Base-by-base conservation (phyloP, 35 echinoderm and acorn worm genomes). In the Holothuria glaberrima region DNA sequence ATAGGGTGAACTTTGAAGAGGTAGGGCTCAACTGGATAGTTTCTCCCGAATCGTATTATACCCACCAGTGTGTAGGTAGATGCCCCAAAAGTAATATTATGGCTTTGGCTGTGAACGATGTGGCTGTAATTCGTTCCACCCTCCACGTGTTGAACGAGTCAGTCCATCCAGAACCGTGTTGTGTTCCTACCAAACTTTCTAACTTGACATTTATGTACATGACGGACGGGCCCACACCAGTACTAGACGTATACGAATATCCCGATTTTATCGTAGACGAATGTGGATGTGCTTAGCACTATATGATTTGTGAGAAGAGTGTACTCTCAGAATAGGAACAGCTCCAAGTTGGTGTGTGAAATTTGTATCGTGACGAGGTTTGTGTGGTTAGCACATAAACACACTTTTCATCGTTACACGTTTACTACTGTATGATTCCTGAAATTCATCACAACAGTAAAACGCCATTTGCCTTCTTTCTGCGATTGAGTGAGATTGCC, bases 161-260 rank as follows among this genome's bases (percentile, higher is more conserved):
- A 3, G 14, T 78, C 0, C 74, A 78, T 78, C 74, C 74, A 35
- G 74, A 38, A 0, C 74, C 74, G 12, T 48, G 74, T 48, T 78
- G 74, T 78, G 74, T 78, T 48, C 74, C 74, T 27, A 78, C 36
- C 0, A 78, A 78, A 29, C 74, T 78, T 19, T 78, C 74, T 26
- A 48, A 78, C 50, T 78, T 78, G 38, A 48, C 36, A 9, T 52
- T 78, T n/a, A 14, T 78, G 41, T 48, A 78, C n/a, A 78, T 48
- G 4, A 78, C 74, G 20, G 74, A 29, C 21, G 44, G 24, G 7
- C 6, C 50, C 6, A 41, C 74, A 48, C 38, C 74, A 22, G 50
- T 48, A 12, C 50, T 78, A 52, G 26, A 78, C 12, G 50, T 78
- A 20, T 22, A 7, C 6, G 74, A 48, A 24, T n/a, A 41, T 12